A percentile compares a stretch with the other conserved stretches of the same genome.
These are phyloP conservation scores for Bubo blakistoni DNA, from an alignment of 2,113 vertebrate genomes.

Conservation along the genomic window DNA sequence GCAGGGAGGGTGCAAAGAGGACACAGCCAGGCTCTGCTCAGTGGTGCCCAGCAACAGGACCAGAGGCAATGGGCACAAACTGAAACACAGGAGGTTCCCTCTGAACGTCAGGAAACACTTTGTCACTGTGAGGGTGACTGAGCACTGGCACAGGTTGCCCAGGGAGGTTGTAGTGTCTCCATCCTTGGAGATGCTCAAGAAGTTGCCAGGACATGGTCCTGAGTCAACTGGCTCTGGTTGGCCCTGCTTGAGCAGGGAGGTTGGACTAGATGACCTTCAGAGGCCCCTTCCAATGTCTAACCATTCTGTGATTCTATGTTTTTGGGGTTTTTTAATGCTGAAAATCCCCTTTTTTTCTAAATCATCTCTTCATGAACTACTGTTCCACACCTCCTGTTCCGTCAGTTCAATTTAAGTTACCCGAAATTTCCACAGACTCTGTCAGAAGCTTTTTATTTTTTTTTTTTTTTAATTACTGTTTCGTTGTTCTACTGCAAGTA, in stretches of 20 bases:
- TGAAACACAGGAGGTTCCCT: not conserved
- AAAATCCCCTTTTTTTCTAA: not conserved
- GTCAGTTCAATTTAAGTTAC: not conserved
- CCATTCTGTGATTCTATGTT: not conserved
- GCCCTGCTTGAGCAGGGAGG: not conserved
- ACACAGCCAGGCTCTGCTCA: not conserved
- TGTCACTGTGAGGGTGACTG: not conserved
- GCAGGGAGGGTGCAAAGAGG: not conserved
- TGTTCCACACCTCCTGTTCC: not conserved
- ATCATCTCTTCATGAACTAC: not conserved
- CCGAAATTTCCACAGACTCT: not conserved
- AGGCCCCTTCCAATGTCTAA: not conserved
- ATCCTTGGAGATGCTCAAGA: not conserved
- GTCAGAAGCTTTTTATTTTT: not conserved
- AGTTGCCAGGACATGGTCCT: not conserved
- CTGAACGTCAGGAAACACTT: not conserved
- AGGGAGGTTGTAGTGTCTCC: not conserved
- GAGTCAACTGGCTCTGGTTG: not conserved
- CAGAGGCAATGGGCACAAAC: not conserved
- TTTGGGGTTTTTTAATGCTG: not conserved
- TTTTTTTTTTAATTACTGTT: not conserved
- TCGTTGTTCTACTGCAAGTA: not conserved
- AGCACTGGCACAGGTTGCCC: not conserved
- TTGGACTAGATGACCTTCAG: not conserved
- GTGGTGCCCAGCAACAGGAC: not conserved